These are phyloP conservation scores for Himalopsyche phryganea DNA, from an alignment of 1,140 invertebrate species.

Conservation along the genomic window DNA sequence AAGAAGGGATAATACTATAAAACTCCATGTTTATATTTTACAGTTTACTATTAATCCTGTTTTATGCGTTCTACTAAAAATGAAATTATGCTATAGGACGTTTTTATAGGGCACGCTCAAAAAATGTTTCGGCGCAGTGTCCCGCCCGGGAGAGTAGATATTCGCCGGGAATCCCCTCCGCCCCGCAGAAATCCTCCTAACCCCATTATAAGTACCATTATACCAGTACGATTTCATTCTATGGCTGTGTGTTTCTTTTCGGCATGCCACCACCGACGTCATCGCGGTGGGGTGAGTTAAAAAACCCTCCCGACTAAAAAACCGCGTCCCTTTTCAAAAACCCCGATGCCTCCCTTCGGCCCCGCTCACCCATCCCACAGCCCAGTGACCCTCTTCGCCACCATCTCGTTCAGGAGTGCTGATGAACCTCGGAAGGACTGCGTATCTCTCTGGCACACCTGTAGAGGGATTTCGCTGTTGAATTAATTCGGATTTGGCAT, in stretches of 20 bases:
- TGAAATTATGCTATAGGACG: too few relatives aligned
- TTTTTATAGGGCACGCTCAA: too few relatives aligned
- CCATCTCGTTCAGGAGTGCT: conserved; percentile 8
- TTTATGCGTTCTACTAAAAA: too few relatives aligned
- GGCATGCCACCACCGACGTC: not conserved
- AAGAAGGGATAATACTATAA: too few relatives aligned
- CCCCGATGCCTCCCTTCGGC: conserved; percentile 10
- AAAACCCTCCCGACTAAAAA: conserved; percentile 24
- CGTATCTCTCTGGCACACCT: conserved; percentile 30
- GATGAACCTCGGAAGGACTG: conserved; percentile 29
- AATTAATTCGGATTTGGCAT: conserved; percentile 29
- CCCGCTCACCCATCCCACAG: not conserved
- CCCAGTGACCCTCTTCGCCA: conserved; percentile 5
- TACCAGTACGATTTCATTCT: conserved; percentile 33
- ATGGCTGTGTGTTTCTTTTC: not conserved
- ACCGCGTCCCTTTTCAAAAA: conserved; percentile 22
- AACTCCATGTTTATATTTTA: too few relatives aligned
- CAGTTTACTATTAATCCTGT: too few relatives aligned
- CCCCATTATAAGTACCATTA: conserved; percentile 35
- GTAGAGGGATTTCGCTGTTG: conserved; percentile 16
- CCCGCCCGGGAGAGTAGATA: conserved; percentile 2
- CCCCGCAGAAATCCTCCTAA: conserved; percentile 33
- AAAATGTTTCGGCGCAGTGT: conserved; percentile 17
- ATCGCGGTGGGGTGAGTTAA: conserved; percentile 15
- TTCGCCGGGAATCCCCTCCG: not conserved